Evolutionary conservation across 1,140 invertebrate genomes (phyloP).

Genomic region (Lordiphosa clarofinis): DNA sequence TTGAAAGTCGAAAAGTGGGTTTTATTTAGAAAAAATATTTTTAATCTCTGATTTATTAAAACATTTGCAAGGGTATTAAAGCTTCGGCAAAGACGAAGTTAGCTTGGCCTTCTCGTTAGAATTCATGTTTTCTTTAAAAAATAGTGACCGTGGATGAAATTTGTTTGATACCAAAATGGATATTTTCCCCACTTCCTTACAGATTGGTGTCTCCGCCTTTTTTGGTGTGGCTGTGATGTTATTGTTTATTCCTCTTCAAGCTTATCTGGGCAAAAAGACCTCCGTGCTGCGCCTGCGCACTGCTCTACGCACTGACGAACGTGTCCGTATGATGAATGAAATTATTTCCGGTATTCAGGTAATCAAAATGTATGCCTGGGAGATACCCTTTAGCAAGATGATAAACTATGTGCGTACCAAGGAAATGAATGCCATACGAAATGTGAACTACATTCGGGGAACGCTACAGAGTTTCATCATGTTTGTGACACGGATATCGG

Average conservation of each 20-base stretch:
- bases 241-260: constrained; percentile 92
- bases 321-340: constrained; percentile 93
- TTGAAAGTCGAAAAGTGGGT: too few relatives aligned
- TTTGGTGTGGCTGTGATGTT: constrained; percentile 89
- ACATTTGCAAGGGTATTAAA: too few relatives aligned
- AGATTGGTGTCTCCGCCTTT: constrained; percentile 87
- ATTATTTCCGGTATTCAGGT: constrained; percentile 94
- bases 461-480: constrained; percentile 87
- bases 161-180: too few relatives aligned
- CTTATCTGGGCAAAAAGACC: constrained; percentile 86
- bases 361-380: constrained; percentile 96
- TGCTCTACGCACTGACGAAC: constrained; percentile 89
- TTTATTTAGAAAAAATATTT: too few relatives aligned
- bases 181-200: constrained; percentile 5
- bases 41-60: too few relatives aligned
- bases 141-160: neutral
- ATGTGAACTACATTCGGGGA: constrained; percentile 86
- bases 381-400: constrained; percentile 87
- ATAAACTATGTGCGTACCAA: constrained; percentile 82
- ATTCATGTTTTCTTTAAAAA: neutral
- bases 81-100: too few relatives aligned
- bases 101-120: too few relatives aligned
- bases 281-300: constrained; percentile 84
- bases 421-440: constrained; percentile 83
- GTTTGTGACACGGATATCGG: constrained; percentile 87